Evolutionary conservation across 1,140 invertebrate species (phyloP), one percentile per base, ranked within the genome.

Genomic region (Phthorimaea operculella): DNA sequence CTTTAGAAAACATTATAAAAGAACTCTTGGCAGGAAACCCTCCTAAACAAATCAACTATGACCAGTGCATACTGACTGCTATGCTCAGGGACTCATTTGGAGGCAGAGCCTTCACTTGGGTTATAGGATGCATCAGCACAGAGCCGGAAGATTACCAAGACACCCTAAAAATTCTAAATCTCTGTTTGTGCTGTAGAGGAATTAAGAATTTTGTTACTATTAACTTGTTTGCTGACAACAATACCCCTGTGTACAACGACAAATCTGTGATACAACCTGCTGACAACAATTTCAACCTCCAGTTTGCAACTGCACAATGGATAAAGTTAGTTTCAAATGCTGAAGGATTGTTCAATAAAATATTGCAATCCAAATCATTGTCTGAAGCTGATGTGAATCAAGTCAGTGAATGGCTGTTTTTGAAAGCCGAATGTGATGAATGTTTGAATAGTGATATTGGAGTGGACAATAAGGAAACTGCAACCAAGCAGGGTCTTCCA

Each of bases 381-480:
- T 87, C 90, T 7, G 89, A 91, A 53, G 82, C 87, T 54, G 91
- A 92, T 68, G 87, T 90, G 62, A 91, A 92, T 69, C 92, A 93
- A 79, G 93, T 94, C n/a, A 92, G 92, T 70, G 90, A 93, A 57
- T 95, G 93, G 93, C 78, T 95, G 4, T 93, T 91, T 64, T 86
- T 94, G 59, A 94, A 94, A 76, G 92, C 93, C 59, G 93, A 95
- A 74, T 94, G 92, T 76, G 92, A 94, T 76, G 92, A 94, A 63
- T 94, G 92, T 70, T 88, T 94, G 18, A 90, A 89, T 66, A 88
- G 84, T 52, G 90, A 90, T 59, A 76, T 63, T 54, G 84, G 8
- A 85, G 88, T 62, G 79, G 90, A 77, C 53, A 88, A 90, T 59
- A 86, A 87, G 48, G 86, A 87, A 56, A 82, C 83, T 15, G 76